Conservation (phyloP, 2,888 invertebrate species). For the Drosophila algonquin region DNA sequence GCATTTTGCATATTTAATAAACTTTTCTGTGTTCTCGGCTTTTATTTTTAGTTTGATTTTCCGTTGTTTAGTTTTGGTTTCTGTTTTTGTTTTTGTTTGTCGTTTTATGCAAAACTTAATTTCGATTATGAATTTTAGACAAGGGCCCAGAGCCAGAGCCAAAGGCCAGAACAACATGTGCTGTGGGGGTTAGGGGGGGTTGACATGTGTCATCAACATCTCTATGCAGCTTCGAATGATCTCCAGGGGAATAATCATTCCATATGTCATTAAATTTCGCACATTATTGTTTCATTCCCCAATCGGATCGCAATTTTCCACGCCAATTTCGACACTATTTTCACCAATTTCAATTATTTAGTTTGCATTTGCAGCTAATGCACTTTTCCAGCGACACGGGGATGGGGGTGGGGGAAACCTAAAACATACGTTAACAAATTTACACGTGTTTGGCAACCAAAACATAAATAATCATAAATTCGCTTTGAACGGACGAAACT, state of each 20-base stretch:
- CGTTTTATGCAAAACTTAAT: not conserved
- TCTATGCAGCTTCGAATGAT: not conserved
- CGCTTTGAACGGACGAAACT: slow-evolving; percentile 9
- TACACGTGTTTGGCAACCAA: slow-evolving; percentile 39
- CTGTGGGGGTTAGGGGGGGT: no score
- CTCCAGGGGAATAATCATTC: not conserved
- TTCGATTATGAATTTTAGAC: not conserved
- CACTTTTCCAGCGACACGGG: no score
- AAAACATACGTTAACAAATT: slow-evolving; percentile 57
- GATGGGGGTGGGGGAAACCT: not conserved
- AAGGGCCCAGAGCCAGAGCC: not conserved
- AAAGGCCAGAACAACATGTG: not conserved
- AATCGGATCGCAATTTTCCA: not conserved
- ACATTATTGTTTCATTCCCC: not conserved
- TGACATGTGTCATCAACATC: not conserved
- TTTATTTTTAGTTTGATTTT: not conserved
- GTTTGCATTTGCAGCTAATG: slow-evolving; percentile 38
- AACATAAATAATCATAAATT: slow-evolving; percentile 23
- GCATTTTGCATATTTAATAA: not conserved
- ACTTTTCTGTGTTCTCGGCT: not conserved
- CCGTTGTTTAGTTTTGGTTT: not conserved
- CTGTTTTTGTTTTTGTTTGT: no score
- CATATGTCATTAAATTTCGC: no score
- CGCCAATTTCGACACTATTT: not conserved
- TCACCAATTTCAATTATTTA: slow-evolving; percentile 11